Evolutionary conservation across 2,797 vertebrate genomes (phyloP).

Genomic region (Acanthis flammea): DNA sequence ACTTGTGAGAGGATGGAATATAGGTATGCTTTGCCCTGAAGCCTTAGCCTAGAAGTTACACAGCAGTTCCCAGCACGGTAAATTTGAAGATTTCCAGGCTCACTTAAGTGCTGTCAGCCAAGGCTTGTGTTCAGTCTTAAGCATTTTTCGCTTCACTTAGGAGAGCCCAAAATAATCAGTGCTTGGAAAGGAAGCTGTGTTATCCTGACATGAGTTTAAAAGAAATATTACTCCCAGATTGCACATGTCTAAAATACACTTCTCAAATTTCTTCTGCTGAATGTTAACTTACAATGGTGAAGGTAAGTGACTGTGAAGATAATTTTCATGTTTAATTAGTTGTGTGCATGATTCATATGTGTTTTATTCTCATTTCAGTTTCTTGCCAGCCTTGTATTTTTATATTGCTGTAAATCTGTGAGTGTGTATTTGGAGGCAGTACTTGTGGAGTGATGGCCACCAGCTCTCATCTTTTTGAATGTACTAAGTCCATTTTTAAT

Average conservation of each 20-base stretch:
- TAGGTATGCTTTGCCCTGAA: not conserved
- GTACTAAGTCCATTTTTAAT: not conserved
- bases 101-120: slow-evolving; percentile 39
- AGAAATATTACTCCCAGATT: slow-evolving; percentile 21
- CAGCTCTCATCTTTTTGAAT: not conserved
- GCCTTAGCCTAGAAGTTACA: not conserved
- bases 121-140: slow-evolving; percentile 45
- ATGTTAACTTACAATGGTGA: not conserved
- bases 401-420: not conserved
- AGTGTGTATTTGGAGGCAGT: not conserved
- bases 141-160: slow-evolving; percentile 25
- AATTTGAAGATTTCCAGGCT: slow-evolving; percentile 49
- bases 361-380: not conserved
- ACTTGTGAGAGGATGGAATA: not conserved
- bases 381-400: slow-evolving; percentile 6
- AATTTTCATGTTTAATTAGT: slow-evolving; percentile 26
- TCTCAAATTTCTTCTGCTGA: slow-evolving; percentile 9
- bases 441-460: not conserved
- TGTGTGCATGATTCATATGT: not conserved
- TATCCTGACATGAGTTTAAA: not conserved
- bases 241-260: not conserved
- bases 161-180: slow-evolving; percentile 24
- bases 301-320: slow-evolving; percentile 40
- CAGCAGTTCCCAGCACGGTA: not conserved
- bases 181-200: slow-evolving; percentile 18